phyloP scores from a whole-genome alignment of 2,888 invertebrate genomes.

The Polymixis flavicincta region DNA sequence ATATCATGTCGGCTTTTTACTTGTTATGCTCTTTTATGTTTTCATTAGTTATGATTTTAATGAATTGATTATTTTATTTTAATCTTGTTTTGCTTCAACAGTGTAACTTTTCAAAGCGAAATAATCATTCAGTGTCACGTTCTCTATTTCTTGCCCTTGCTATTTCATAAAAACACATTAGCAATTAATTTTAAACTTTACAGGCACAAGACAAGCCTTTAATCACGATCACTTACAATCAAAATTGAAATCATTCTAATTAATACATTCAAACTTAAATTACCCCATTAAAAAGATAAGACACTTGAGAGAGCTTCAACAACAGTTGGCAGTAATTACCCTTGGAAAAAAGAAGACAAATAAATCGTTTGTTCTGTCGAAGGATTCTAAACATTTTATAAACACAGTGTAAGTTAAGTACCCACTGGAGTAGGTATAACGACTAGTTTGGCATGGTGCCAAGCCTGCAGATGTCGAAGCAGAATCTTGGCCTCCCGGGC shows the following conservation, averaged over 20 bases:
- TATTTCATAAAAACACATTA: constrained; percentile 39
- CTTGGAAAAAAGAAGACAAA: constrained; percentile 26
- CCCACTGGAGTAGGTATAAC: constrained; percentile 63
- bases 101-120: constrained; percentile 34
- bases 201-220: constrained; percentile 15
- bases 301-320: constrained; percentile 45
- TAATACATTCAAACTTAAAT: constrained; percentile 49
- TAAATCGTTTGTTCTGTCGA: constrained; percentile 36
- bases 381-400: constrained; percentile 60
- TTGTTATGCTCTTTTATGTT: constrained; percentile 44
- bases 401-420: constrained; percentile 66
- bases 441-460: constrained; percentile 72
- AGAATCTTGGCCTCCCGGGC: constrained; percentile 70
- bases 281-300: constrained; percentile 53
- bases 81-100: constrained; percentile 39
- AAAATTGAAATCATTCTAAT: constrained; percentile 44
- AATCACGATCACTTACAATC: constrained; percentile 29
- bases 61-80: constrained; percentile 38
- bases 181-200: constrained; percentile 24
- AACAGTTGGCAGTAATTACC: constrained; percentile 55
- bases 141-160: constrained; percentile 47
- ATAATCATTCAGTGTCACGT: constrained; percentile 27
- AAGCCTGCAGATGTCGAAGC: constrained; percentile 78
- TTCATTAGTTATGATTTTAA: constrained; percentile 17
- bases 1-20: constrained; percentile 54